A percentile compares a stretch with the other conserved stretches of the same genome.
Conservation (phyloP, 2,113 vertebrate genomes). For the Mobula hypostoma region DNA sequence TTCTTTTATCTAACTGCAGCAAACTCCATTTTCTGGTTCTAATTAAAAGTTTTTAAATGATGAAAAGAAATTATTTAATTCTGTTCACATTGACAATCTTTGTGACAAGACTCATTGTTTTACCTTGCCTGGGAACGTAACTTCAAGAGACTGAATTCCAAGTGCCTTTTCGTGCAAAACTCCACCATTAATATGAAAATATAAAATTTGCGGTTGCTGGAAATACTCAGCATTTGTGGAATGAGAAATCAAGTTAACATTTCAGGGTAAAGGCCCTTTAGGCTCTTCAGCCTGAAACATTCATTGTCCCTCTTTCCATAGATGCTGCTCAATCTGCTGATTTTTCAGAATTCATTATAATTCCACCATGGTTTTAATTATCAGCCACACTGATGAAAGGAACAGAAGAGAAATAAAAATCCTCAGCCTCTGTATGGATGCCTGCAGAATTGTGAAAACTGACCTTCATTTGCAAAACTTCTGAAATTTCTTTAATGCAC, state of each 20-base stretch:
- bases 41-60: neutral
- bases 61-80: neutral
- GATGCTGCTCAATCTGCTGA: too few species aligned
- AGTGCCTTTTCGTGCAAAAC: too few species aligned
- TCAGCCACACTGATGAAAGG: neutral
- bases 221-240: too few species aligned
- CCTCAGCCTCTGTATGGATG: neutral
- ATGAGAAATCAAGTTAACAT: too few species aligned
- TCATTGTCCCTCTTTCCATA: too few species aligned
- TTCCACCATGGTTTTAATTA: too few species aligned
- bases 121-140: neutral
- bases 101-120: neutral
- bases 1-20: neutral
- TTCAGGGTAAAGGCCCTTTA: too few species aligned
- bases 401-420: neutral
- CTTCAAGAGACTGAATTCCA: neutral
- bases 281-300: too few species aligned
- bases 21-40: neutral
- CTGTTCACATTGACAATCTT: neutral
- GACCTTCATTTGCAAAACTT: neutral
- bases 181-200: too few species aligned
- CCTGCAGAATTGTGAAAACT: neutral
- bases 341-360: too few species aligned
- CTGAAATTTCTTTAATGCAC: neutral
- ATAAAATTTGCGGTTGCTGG: too few species aligned